These are phyloP conservation scores for Temnopleurus reevesii DNA, from an alignment of 53 echinoderm and acorn worm genomes.

Conservation along the genomic window DNA sequence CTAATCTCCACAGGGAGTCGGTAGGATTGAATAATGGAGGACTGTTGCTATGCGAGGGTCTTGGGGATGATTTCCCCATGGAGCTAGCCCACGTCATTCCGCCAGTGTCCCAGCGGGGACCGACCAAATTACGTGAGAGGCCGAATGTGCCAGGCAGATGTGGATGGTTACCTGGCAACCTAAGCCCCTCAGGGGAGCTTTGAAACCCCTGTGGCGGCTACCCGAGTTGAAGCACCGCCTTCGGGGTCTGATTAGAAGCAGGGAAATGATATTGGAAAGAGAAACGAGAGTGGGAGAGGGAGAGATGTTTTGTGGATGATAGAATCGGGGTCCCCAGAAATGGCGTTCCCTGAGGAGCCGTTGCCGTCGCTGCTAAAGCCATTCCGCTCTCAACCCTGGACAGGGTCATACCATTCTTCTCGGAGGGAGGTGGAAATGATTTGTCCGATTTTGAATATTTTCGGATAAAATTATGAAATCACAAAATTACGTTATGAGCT, in stretches of 20 bases:
- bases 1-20: constrained; percentile 57
- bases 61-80: constrained; percentile 57
- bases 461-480: too few relatives aligned
- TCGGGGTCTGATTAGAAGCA: constrained; percentile 52
- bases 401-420: constrained; percentile 17
- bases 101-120: constrained; percentile 20
- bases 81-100: constrained; percentile 58
- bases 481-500: too few relatives aligned
- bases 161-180: constrained; percentile 33
- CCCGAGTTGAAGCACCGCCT: constrained; percentile 52
- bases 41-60: constrained; percentile 62
- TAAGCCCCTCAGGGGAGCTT: constrained; percentile 16
- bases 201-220: constrained; percentile 30
- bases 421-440: not conserved
- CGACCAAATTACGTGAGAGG: constrained; percentile 61
- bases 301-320: constrained; percentile 44
- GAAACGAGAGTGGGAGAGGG: constrained; percentile 16
- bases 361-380: constrained; percentile 7
- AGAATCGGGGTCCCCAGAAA: constrained; percentile 55
- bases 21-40: constrained; percentile 61
- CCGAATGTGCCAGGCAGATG: constrained; percentile 62
- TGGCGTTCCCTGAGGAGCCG: constrained; percentile 45
- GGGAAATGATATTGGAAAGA: constrained; percentile 24
- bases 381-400: constrained; percentile 47
- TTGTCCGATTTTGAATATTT: not conserved